Evolutionary conservation across 2,797 vertebrate species (phyloP), one percentile per base, ranked within the genome.

Genomic region (Megaceryle alcyon): DNA sequence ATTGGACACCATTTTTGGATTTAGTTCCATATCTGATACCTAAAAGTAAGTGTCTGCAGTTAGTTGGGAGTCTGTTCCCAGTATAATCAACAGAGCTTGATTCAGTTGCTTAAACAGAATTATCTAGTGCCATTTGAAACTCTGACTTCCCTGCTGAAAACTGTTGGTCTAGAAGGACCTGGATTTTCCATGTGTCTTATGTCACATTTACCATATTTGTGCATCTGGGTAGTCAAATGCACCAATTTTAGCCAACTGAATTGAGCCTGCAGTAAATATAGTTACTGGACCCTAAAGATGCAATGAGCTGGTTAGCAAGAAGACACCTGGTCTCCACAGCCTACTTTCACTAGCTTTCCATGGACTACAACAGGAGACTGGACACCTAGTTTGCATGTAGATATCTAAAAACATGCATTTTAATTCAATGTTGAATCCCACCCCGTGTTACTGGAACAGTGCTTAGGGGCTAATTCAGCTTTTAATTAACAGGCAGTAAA

Each of bases 361-460:
- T 10, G 65, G 44, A 43, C 60, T 57, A 6, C 4, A 43, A 1
- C 8, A 56, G 53, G 15, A 73, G 4, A 14, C 80, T 72, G 59
- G 37, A 44, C 17, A 53, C 16, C 14, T 59, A 8, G 12, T 66
- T 60, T 54, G 10, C 25, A 15, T 31, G 39, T 25, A 61, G 54
- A 79, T 8, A 39, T 21, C 35, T 21, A 37, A 73, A 83, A 6
- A 1, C 5, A 8, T 2, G 2, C 0, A 0, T 41, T 76, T 65
- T 41, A 57, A 53, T 78, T 49, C 14, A 25, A 8, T 20, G 19
- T 21, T 65, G 73, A 63, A 44, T 37, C 59, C 44, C 71, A 35
- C 9, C 8, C 28, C 41, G 0, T 5, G 4, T 57, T 51, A 22
- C 21, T 57, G 37, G 28, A 57, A 39, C 18, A 18, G 20, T 21